These are phyloP conservation scores for Nematolebias whitei DNA, from an alignment of 2,113 vertebrate species.

Conservation along the genomic window DNA sequence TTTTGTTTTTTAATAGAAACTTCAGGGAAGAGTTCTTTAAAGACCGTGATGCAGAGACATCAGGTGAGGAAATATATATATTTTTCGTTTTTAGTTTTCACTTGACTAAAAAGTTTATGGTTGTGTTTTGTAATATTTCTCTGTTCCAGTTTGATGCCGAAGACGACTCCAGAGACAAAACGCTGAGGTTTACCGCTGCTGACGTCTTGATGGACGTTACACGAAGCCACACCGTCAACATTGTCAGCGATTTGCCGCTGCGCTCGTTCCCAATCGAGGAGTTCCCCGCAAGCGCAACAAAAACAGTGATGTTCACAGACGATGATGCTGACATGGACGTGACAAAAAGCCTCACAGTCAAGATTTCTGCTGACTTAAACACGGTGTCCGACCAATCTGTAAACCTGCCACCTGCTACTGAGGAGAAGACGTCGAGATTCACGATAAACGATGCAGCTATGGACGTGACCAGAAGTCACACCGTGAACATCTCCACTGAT, in stretches of 20 bases:
- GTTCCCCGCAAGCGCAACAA: background rate
- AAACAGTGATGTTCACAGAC: constrained; percentile 15
- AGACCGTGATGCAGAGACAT: constrained; percentile 1
- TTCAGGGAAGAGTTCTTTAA: constrained; percentile 1
- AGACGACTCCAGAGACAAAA: constrained; percentile 39
- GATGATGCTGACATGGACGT: constrained; percentile 30
- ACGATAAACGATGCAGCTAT: background rate
- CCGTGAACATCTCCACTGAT: constrained; percentile 17
- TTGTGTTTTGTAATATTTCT: background rate
- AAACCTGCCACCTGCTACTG: background rate
- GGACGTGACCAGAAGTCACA: constrained; percentile 8
- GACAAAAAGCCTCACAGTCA: constrained; percentile 14
- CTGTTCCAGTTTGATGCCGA: constrained; percentile 44
- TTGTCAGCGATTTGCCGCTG: background rate
- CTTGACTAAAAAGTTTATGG: background rate
- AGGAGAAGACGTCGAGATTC: background rate
- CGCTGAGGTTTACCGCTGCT: constrained; percentile 6
- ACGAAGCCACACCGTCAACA: constrained; percentile 9
- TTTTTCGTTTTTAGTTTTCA: background rate
- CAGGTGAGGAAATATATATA: constrained; percentile 29
- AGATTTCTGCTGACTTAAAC: background rate
- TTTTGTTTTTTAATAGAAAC: constrained; percentile 4
- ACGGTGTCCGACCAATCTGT: background rate
- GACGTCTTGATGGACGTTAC: constrained; percentile 26
- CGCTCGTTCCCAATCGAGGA: background rate